phyloP scores from a whole-genome alignment of 2,113 vertebrate genomes.

The Montifringilla adamsi region DNA sequence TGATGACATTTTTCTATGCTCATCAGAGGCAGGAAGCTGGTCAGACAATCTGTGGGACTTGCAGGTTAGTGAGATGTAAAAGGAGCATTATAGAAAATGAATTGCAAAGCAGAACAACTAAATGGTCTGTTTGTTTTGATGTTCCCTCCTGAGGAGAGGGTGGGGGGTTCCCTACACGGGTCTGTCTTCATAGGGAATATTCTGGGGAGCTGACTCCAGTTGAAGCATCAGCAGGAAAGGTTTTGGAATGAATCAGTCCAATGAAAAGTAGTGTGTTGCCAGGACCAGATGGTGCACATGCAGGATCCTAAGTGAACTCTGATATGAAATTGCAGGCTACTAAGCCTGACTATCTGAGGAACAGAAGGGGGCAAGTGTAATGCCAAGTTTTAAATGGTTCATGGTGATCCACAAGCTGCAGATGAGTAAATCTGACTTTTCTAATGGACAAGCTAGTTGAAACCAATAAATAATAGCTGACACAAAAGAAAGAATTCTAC shows the following conservation, averaged over 20 bases:
- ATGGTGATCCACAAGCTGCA: conserved; percentile 2
- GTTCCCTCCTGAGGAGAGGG: background rate
- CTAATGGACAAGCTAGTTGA: background rate
- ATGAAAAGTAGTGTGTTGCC: background rate
- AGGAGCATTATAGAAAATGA: background rate
- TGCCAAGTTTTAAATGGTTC: conserved; percentile 41
- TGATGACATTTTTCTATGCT: background rate
- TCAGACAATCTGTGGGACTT: background rate
- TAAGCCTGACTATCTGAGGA: conserved; percentile 31
- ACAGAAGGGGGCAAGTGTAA: conserved; percentile 25
- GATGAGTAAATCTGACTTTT: background rate
- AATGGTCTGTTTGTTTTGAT: background rate
- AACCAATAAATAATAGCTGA: background rate
- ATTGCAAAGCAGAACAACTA: background rate
- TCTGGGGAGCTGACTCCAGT: background rate
- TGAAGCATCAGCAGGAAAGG: conserved; percentile 3
- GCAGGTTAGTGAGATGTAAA: background rate
- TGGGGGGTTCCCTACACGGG: background rate
- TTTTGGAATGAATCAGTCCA: conserved; percentile 5
- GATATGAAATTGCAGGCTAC: background rate
- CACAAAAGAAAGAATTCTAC: background rate
- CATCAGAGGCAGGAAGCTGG: background rate
- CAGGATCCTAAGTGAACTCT: background rate
- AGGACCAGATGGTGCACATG: conserved; percentile 40
- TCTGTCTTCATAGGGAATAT: background rate